Conservation (phyloP, 2,888 invertebrate genomes). For the Melanostoma mellinum region DNA sequence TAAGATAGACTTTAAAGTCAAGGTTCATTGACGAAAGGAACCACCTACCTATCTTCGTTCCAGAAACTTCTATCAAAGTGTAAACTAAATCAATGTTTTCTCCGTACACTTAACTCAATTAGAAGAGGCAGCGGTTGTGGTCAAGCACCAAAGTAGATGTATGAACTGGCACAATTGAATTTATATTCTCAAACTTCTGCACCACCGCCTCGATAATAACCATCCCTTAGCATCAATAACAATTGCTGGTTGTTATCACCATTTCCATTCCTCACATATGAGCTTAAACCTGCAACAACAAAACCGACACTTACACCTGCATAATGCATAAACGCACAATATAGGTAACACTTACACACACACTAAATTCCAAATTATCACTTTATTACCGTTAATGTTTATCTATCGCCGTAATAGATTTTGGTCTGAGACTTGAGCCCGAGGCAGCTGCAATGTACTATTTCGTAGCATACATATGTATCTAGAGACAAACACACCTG, state of each 20-base stretch:
- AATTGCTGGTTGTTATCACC: too few species aligned
- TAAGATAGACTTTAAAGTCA: too few species aligned
- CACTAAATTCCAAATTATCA: constrained; percentile 55
- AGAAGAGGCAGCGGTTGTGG: too few species aligned
- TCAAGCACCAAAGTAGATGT: too few species aligned
- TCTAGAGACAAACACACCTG: constrained; percentile 40
- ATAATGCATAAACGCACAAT: background rate
- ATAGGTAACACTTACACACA: constrained; percentile 5
- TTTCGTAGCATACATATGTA: background rate
- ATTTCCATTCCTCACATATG: background rate
- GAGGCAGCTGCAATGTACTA: constrained; percentile 6
- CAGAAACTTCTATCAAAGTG: too few species aligned
- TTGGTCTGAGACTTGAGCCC: constrained; percentile 33
- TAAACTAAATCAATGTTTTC: too few species aligned
- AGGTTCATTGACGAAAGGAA: too few species aligned
- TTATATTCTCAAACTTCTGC: background rate
- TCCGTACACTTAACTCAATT: too few species aligned
- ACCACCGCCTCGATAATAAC: background rate
- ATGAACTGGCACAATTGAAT: too few species aligned
- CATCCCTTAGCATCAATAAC: background rate
- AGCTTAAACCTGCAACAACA: constrained; percentile 30
- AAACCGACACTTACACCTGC: constrained; percentile 28
- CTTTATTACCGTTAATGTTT: constrained; percentile 63
- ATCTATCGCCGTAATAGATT: constrained; percentile 54
- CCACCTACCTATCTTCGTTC: too few species aligned